These are phyloP conservation scores for Speoplatyrhinus poulsoni DNA, from an alignment of 2,113 vertebrate species.

Conservation along the genomic window DNA sequence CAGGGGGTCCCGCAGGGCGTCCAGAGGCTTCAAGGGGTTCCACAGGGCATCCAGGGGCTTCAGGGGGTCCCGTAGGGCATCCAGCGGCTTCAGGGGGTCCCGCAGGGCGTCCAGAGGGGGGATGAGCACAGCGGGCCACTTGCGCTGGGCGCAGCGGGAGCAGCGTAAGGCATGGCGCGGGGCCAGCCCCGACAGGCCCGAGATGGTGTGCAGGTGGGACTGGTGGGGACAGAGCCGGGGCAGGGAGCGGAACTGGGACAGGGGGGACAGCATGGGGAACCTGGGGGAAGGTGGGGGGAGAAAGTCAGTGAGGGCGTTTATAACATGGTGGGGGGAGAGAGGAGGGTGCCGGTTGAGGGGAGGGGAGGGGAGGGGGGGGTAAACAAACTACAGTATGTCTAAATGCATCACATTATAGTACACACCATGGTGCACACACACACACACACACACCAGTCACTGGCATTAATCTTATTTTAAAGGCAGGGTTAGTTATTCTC, in stretches of 20 bases:
- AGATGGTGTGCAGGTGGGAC: conserved; percentile 92
- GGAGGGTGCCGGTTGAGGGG: not conserved
- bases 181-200: conserved; percentile 83
- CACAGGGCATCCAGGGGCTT: conserved; percentile 52
- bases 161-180: conserved; percentile 80
- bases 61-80: conserved; percentile 15
- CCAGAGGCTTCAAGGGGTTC: conserved; percentile 11
- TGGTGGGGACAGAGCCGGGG: conserved; percentile 83
- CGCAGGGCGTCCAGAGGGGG: conserved; percentile 62
- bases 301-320: no score
- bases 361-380: no score
- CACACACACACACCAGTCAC: not conserved
- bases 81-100: conserved; percentile 60
- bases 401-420: no score
- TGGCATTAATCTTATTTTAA: not conserved
- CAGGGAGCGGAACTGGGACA: conserved; percentile 75
- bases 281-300: conserved; percentile 26
- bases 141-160: conserved; percentile 88
- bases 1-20: not conserved
- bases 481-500: no score
- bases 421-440: no score
- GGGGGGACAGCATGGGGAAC: conserved; percentile 69
- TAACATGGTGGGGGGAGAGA: not conserved
- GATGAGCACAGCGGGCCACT: conserved; percentile 86
- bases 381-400: no score